Evolutionary conservation across 2,113 vertebrate genomes (phyloP).

Genomic region (Hippocampus mohnikei): DNA sequence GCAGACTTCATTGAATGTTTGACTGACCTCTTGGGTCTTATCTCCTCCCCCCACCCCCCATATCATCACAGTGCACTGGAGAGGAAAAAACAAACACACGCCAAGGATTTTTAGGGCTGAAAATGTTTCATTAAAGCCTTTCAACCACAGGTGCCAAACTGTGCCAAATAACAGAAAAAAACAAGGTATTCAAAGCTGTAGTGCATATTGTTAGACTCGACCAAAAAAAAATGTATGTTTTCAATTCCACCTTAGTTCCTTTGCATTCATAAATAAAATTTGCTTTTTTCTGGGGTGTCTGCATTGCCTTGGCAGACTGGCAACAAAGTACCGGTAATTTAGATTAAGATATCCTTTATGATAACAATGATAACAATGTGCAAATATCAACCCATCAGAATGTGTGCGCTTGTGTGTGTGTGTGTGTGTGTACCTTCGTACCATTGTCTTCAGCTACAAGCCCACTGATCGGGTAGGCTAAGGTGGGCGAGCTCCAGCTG

Average conservation of each 20-base stretch:
- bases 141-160: background rate
- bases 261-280: too few species aligned
- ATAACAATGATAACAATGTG: background rate
- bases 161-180: too few species aligned
- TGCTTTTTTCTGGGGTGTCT: too few species aligned
- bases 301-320: background rate
- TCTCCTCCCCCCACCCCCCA: background rate
- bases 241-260: too few species aligned
- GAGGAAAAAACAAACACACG: background rate
- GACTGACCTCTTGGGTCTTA: background rate
- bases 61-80: slow-evolving; percentile 3
- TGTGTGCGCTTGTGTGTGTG: background rate
- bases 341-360: too few species aligned
- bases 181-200: too few species aligned
- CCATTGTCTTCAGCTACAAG: slow-evolving; percentile 88
- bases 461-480: slow-evolving; percentile 75
- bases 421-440: slow-evolving; percentile 46
- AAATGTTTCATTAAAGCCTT: background rate
- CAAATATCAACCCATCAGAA: slow-evolving; percentile 25
- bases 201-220: too few species aligned
- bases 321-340: background rate
- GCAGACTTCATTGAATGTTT: background rate
- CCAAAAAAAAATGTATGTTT: too few species aligned
- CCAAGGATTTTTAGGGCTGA: background rate
- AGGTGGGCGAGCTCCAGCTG: slow-evolving; percentile 74